phyloP scores from a whole-genome alignment of 2,888 invertebrate species.

The Anoncus sp. region DNA sequence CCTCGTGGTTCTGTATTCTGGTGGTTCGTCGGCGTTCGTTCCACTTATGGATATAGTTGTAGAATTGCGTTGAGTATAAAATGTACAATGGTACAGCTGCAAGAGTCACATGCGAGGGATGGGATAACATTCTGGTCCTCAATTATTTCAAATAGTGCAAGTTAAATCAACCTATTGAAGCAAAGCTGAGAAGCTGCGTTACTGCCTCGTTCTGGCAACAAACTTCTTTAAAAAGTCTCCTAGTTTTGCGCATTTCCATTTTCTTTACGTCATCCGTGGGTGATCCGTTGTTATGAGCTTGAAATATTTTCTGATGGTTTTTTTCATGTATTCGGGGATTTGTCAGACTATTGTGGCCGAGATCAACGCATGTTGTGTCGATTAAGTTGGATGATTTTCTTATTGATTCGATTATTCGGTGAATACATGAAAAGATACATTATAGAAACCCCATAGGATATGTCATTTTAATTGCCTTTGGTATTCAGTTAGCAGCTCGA shows the following conservation, averaged over 20 bases:
- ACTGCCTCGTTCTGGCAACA: constrained; percentile 56
- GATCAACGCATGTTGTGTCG: too few relatives aligned
- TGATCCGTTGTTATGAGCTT: too few relatives aligned
- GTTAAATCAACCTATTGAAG: constrained; percentile 75
- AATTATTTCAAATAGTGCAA: constrained; percentile 79
- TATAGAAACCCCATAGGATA: neutral
- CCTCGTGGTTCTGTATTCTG: constrained; percentile 34
- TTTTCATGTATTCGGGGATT: neutral
- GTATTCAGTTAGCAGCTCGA: neutral
- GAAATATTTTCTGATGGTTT: neutral
- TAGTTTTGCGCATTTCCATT: constrained; percentile 14
- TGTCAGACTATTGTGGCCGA: too few relatives aligned
- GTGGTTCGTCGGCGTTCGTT: constrained; percentile 26
- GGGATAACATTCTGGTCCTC: constrained; percentile 74
- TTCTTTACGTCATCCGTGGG: too few relatives aligned
- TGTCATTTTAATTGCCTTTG: neutral
- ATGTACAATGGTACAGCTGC: constrained; percentile 37
- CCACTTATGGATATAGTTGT: constrained; percentile 49
- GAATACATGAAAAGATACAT: neutral
- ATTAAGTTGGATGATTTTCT: neutral
- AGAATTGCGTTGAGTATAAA: constrained; percentile 1
- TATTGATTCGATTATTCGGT: neutral
- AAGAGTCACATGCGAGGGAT: constrained; percentile 59
- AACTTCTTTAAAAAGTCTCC: neutral
- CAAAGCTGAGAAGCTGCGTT: constrained; percentile 67